Evolutionary conservation across 2,113 vertebrate species (phyloP), one percentile per base, ranked within the genome.

Genomic region (Mustela nigripes): DNA sequence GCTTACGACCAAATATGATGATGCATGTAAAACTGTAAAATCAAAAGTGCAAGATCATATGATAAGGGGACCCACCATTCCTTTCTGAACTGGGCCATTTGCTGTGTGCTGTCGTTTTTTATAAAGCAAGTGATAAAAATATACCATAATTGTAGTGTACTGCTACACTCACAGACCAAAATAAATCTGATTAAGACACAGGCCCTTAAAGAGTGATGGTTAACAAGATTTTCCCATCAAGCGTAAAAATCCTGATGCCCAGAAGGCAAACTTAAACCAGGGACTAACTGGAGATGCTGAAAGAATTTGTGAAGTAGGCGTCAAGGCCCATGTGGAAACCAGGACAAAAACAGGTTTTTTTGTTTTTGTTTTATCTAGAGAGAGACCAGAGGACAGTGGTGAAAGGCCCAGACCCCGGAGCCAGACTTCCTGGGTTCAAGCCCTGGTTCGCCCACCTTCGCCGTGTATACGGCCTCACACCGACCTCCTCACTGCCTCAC

Each of bases 171-270:
- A 92, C 67, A n/a, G 50, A 84, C 88, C 76, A 94, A 91, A 88
- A 82, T 89, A 91, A 96, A 98, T 94, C 93, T 97, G 95, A 97
- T 89, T 96, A 97, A 97, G 95, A 96, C 88, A 92, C 50, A 79
- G 69, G 58, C 85, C 71, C 85, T 97, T 91, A 60, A 92, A 94
- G 84, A 98, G 71, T 48, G 93, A 94, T 48, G 96, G 85, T 73
- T 76, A 5, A 89, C 89, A 82, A 85, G 21, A 63, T 31, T 83
- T 96, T 88, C 63, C 36, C 71, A 91, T 62, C 85, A 67, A 85
- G 91, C n/a, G 1, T 80, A 78, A 94, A 81, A 94, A 78, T 58
- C n/a, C 48, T 2, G 12, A 88, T 82, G 93, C 78, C 78, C 74
- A 19, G 50, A 92, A 67, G 96, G 93, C 76, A 73, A 65, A 21